Evolutionary conservation across 2,113 vertebrate genomes (phyloP), one percentile per base, ranked within the genome.

Genomic region (Charadrius vociferus): DNA sequence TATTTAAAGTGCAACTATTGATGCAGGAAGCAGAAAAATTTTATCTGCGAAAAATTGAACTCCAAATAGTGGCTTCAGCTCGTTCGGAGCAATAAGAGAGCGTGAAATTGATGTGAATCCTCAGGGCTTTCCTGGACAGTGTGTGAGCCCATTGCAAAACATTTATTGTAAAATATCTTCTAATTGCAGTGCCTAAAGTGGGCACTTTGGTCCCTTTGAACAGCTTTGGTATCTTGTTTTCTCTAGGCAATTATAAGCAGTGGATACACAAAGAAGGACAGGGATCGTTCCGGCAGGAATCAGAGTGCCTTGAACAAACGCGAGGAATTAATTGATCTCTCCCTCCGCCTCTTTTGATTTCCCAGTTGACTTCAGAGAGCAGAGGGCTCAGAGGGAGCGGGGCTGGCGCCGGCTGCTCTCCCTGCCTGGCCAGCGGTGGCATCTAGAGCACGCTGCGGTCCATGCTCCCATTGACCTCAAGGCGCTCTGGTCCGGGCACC

Each of bases 51-150:
- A 98, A 98, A 98, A 98, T 98, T 98, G 97, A 98, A 98, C 98
- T 98, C 97, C 98, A 98, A 98, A 98, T 98, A 97, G 98, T 98
- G 98, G 96, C 97, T 98, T 98, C 96, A 98, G 98, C 98, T 98
- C 94, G 29, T 97, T 80, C 56, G 26, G 96, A 97, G 98, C 98
- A 98, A 98, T 98, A 98, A 98, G 98, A 98, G 92, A 98, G 98
- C 99, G 97, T 98, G 98, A 99, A 99, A 99, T 99, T 98, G 98
- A 98, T 99, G 98, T 98, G 98, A 99, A 98, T 98, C 98, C 98
- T 98, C 97, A 95, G 98, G 98, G 98, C 97, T 98, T 98, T 99
- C 98, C 98, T 97, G 98, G 98, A 95, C 98, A 95, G 96, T 52
- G 91, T 97, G 98, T 75, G 80, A 98, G 94, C 97, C 97, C 96